phyloP scores from a whole-genome alignment of 2,797 vertebrate genomes.

The Falco biarmicus region DNA sequence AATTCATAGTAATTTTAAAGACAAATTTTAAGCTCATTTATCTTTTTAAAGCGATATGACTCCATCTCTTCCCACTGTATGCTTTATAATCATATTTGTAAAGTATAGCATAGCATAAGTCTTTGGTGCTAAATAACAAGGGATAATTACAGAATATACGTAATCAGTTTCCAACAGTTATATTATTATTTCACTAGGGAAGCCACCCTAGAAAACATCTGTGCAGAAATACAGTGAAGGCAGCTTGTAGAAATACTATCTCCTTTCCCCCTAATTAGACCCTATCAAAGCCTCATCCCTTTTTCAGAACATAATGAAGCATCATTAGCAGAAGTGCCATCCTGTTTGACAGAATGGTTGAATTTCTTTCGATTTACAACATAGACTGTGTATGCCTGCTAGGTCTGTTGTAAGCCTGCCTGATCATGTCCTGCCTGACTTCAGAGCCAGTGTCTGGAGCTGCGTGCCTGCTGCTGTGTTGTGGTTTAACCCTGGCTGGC shows the following conservation, averaged over 20 bases:
- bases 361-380: not conserved
- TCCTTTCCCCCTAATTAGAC: not conserved
- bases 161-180: not conserved
- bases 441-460: not conserved
- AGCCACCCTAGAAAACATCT: not conserved
- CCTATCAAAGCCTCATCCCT: not conserved
- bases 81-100: not conserved
- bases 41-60: not conserved
- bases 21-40: not conserved
- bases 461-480: accelerated
- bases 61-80: not conserved
- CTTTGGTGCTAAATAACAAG: not conserved
- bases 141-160: not conserved
- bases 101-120: not conserved
- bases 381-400: accelerated
- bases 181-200: not conserved
- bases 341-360: not conserved
- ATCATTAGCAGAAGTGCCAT: not conserved
- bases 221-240: not conserved
- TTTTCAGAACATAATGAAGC: not conserved
- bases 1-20: not conserved
- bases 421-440: not conserved
- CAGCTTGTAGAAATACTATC: not conserved
- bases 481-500: too few relatives aligned
- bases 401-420: not conserved